Conservation (phyloP, 2,888 invertebrate genomes). For the Tuta absoluta region DNA sequence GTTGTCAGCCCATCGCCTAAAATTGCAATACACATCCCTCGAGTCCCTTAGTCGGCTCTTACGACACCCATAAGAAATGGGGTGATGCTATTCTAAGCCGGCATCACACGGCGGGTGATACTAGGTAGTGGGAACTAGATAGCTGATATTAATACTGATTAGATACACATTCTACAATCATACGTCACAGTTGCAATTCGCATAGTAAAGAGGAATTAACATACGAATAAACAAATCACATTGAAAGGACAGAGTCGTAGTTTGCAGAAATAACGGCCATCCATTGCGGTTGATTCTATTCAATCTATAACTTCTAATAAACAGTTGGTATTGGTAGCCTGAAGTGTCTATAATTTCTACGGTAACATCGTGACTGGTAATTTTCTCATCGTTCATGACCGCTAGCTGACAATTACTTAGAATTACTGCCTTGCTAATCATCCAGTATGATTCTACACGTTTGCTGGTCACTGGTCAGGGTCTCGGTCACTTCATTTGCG, state of each 20-base stretch:
- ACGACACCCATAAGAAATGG: too few relatives aligned
- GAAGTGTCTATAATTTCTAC: constrained; percentile 15
- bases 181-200: too few relatives aligned
- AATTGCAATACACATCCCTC: too few relatives aligned
- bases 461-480: not conserved
- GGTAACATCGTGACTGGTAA: constrained; percentile 15
- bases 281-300: not conserved
- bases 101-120: too few relatives aligned
- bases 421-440: not conserved
- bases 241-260: not conserved
- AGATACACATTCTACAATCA: too few relatives aligned
- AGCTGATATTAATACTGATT: too few relatives aligned
- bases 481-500: constrained; percentile 5
- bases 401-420: constrained; percentile 5
- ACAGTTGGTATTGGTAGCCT: not conserved
- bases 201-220: too few relatives aligned
- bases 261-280: not conserved
- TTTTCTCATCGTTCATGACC: constrained; percentile 11
- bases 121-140: too few relatives aligned
- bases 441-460: not conserved
- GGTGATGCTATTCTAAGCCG: too few relatives aligned
- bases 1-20: too few relatives aligned
- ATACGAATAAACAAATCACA: too few relatives aligned
- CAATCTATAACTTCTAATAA: not conserved
- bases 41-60: too few relatives aligned